These are phyloP conservation scores for Setophaga petechia DNA, from an alignment of 2,113 vertebrate species.

Conservation along the genomic window DNA sequence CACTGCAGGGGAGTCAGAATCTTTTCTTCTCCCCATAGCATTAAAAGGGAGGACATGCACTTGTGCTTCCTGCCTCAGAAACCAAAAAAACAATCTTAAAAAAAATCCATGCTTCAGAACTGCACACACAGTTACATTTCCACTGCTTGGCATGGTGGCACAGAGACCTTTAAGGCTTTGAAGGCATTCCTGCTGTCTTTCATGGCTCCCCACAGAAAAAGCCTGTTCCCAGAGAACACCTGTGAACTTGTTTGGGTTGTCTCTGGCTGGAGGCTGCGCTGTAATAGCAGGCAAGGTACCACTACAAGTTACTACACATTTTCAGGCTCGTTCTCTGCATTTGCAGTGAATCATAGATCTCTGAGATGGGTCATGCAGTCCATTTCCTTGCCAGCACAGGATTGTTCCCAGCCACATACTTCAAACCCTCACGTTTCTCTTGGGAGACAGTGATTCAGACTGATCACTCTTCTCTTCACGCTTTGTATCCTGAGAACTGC, in stretches of 20 bases:
- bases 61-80: conserved; percentile 49
- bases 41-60: conserved; percentile 52
- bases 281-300: conserved; percentile 14
- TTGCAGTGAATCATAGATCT: conserved; percentile 48
- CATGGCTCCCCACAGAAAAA: background rate
- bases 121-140: background rate
- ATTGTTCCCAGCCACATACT: conserved; percentile 25
- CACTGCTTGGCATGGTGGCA: background rate
- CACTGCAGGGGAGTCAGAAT: conserved; percentile 22
- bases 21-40: conserved; percentile 45
- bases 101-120: background rate
- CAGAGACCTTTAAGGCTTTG: background rate
- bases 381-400: conserved; percentile 23
- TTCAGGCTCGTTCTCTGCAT: background rate
- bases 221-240: conserved; percentile 7
- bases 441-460: conserved; percentile 29
- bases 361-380: conserved; percentile 32
- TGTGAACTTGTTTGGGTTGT: background rate
- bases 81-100: background rate
- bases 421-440: conserved; percentile 27
- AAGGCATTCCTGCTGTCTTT: background rate
- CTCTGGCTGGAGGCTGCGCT: conserved; percentile 3
- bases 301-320: conserved; percentile 55
- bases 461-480: background rate
- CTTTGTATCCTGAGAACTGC: background rate